Evolutionary conservation across 2,888 invertebrate species (phyloP), one percentile per base, ranked within the genome.

Genomic region (Trachelus tabidus): DNA sequence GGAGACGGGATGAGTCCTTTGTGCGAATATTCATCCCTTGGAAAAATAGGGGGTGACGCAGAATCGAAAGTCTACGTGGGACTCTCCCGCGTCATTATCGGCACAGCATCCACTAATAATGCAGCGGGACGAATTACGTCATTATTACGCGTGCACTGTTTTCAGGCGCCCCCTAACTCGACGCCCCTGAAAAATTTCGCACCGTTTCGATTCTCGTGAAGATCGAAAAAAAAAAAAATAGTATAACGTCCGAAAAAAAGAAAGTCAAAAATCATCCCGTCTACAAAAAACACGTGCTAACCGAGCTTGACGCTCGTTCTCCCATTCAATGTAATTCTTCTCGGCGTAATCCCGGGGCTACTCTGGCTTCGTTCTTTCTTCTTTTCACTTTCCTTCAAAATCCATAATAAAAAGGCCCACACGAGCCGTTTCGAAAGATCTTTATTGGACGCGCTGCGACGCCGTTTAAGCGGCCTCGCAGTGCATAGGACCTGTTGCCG

Each of bases 401-500:
- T 71, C 71, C 71, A 71, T 71, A 56, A 56, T 56, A 71, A 71
- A 71, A 33, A 31, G 31, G 71, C 31, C 71, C 34, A 11, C 71
- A 33, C 71, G 71, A 33, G 71, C 71, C 40, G 6, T 31, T 71
- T 71, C 30, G 11, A 15, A 33, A 30, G 71, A 71, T 71, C 34
- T 71, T 34, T 34, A 75, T 73, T 75, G 79, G 79, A 79, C 75
- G 75, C 76, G 83, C 83, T 82, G 85, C 83, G 84, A 84, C 83
- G 85, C 79, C 83, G 85, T 85, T 87, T 86, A 85, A 86, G 85
- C 84, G 84, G 80, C 83, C 84, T 84, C 82, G 30, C 15, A 78
- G 83, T 87, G 86, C 87, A 86, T 87, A 87, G 88, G 87, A 90
- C 89, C 90, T 89, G 89, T 89, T 89, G 89, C 89, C 85, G 83